phyloP scores from a whole-genome alignment of 1,140 invertebrate genomes.

The Platorchestia sp. region DNA sequence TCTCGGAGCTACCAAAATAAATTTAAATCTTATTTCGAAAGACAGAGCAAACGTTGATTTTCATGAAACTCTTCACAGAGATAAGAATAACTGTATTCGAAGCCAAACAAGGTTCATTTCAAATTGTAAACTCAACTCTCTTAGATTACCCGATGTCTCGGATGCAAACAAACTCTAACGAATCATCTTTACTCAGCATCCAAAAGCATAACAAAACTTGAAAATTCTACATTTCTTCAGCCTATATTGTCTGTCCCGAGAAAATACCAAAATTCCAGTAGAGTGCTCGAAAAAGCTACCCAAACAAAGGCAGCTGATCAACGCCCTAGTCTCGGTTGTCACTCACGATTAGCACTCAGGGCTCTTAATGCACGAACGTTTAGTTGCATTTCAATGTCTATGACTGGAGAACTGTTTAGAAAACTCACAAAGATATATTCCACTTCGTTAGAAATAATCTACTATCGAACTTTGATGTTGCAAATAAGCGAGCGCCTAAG shows the following conservation, averaged over 20 bases:
- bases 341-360: neutral
- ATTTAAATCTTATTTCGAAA: neutral
- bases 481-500: neutral
- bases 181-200: neutral
- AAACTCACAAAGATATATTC: neutral
- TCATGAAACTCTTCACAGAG: neutral
- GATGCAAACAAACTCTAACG: neutral
- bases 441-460: neutral
- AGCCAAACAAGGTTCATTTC: neutral
- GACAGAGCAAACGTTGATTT: neutral
- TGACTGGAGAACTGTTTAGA: neutral
- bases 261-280: neutral
- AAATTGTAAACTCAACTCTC: neutral
- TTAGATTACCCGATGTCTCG: neutral
- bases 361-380: neutral
- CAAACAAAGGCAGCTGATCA: neutral
- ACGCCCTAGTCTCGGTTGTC: neutral
- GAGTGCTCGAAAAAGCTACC: neutral
- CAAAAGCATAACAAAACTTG: too few species aligned
- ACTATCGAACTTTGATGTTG: neutral
- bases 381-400: neutral
- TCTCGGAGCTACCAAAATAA: neutral
- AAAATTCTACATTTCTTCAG: too few species aligned
- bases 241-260: neutral
- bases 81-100: neutral